Evolutionary conservation across 2,113 vertebrate genomes (phyloP).

Genomic region (Procavia capensis): DNA sequence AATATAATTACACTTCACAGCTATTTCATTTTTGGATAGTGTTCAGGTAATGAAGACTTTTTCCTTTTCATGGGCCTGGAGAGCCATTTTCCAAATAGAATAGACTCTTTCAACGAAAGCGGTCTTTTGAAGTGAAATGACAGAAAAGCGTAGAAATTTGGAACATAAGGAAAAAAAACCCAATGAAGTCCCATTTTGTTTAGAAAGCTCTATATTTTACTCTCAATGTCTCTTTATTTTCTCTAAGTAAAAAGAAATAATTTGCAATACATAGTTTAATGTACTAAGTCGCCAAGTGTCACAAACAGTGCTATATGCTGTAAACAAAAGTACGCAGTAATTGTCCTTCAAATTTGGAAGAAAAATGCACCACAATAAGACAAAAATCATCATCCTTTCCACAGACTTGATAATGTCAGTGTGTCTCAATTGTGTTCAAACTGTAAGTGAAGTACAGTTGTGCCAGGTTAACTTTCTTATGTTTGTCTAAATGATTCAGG

Average conservation of each 20-base stretch:
- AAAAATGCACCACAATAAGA: conserved; percentile 62
- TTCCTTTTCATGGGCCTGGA: conserved; percentile 52
- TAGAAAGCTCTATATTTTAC: conserved; percentile 57
- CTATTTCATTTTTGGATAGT: conserved; percentile 51
- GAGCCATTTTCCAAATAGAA: conserved; percentile 72
- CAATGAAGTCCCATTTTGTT: conserved; percentile 58
- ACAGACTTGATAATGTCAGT: conserved; percentile 48
- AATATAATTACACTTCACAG: conserved; percentile 45
- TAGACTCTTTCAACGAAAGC: conserved; percentile 56
- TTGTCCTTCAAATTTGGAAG: conserved; percentile 75
- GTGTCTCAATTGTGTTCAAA: conserved; percentile 75
- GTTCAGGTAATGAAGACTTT: conserved; percentile 64
- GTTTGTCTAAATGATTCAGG: conserved; percentile 14
- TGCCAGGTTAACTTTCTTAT: conserved; percentile 57
- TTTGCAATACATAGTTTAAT: conserved; percentile 56
- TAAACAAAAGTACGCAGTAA: conserved; percentile 63
- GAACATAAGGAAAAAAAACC: conserved; percentile 52
- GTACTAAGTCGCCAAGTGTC: conserved; percentile 64
- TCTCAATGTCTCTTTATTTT: conserved; percentile 50
- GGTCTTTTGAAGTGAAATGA: conserved; percentile 68
- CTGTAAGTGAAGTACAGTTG: conserved; percentile 59
- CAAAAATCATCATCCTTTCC: conserved; percentile 77
- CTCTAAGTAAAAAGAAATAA: conserved; percentile 62
- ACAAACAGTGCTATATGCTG: conserved; percentile 52
- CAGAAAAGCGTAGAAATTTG: conserved; percentile 51